These are phyloP conservation scores for Uropetala carovei DNA, from an alignment of 2,888 invertebrate genomes.

Conservation along the genomic window DNA sequence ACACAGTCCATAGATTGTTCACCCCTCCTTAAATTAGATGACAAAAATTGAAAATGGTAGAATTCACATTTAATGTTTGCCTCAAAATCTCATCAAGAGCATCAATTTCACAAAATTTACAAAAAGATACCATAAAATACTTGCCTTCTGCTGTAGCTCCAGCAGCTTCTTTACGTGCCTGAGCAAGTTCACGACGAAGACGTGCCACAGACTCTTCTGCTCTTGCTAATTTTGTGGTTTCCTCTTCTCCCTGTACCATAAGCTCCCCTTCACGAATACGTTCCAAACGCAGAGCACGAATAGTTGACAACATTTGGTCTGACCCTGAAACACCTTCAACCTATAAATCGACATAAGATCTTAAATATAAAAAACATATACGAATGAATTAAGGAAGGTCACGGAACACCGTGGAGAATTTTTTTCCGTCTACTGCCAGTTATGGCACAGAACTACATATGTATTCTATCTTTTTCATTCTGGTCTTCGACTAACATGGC, in stretches of 20 bases:
- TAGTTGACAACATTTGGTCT: conserved; percentile 80
- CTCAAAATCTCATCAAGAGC: background rate
- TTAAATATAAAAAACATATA: background rate
- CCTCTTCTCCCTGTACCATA: conserved; percentile 78
- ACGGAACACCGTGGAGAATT: no score
- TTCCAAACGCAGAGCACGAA: conserved; percentile 78
- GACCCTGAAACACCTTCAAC: conserved; percentile 82
- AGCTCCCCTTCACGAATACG: conserved; percentile 79
- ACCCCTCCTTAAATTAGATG: no score
- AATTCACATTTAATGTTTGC: background rate
- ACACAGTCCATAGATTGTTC: no score
- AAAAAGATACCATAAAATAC: conserved; percentile 27
- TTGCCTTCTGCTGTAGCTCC: conserved; percentile 80
- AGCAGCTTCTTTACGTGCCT: conserved; percentile 77
- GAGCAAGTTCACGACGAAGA: conserved; percentile 83
- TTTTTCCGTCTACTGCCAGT: no score
- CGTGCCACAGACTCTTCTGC: conserved; percentile 78
- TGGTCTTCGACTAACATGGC: no score
- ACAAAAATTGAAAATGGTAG: background rate
- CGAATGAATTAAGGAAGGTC: no score
- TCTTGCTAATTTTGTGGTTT: conserved; percentile 76
- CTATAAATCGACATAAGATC: conserved; percentile 72
- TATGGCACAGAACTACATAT: no score
- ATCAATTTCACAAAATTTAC: background rate
- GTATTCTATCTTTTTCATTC: no score